Evolutionary conservation across 2,797 vertebrate species (phyloP).

Genomic region (Sebastes iracundus): DNA sequence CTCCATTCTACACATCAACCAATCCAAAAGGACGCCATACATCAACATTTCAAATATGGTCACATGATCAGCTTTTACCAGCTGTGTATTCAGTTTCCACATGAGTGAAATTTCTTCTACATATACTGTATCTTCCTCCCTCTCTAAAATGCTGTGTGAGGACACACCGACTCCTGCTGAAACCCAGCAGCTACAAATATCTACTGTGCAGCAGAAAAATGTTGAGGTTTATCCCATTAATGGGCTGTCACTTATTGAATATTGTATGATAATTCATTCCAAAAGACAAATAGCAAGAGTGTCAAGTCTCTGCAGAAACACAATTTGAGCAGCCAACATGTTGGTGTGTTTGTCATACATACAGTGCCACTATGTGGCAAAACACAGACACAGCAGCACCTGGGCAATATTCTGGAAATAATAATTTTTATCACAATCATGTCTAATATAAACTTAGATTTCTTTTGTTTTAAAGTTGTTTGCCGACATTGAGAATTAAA

Average conservation of each 20-base stretch:
- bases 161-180: not conserved
- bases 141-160: not conserved
- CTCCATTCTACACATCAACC: conserved; percentile 30
- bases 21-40: conserved; percentile 43
- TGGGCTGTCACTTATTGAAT: not conserved
- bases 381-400: conserved; percentile 40
- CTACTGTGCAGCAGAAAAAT: not conserved
- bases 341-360: conserved; percentile 13
- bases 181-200: not conserved
- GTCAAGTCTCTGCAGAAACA: conserved; percentile 7
- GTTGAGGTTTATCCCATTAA: not conserved
- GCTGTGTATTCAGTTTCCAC: conserved; percentile 51
- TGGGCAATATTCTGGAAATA: not conserved
- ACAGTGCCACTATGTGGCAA: conserved; percentile 67
- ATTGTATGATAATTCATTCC: not conserved
- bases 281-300: not conserved
- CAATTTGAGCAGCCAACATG: not conserved
- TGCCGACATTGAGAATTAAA: not conserved
- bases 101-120: conserved; percentile 27
- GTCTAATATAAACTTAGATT: not conserved
- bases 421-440: not conserved
- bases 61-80: conserved; percentile 50
- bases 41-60: conserved; percentile 47
- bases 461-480: not conserved
- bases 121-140: not conserved